These are phyloP conservation scores for Saguinus midas DNA, from an alignment of 2,113 vertebrate genomes.

Conservation along the genomic window DNA sequence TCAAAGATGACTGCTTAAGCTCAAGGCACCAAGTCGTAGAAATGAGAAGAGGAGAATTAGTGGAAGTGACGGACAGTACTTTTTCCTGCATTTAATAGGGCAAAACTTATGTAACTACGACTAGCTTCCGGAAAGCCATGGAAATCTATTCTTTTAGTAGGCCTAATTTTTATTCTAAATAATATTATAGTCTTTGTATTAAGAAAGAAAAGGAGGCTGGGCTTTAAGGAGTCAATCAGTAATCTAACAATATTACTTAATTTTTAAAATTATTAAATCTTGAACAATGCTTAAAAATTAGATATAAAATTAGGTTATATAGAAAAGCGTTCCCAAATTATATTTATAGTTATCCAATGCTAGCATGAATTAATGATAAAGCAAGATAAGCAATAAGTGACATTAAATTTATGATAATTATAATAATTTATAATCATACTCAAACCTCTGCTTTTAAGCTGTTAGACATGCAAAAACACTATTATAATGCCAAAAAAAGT, in stretches of 20 bases:
- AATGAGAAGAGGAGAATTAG: not conserved
- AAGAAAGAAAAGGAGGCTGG: not conserved
- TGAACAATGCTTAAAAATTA: not conserved
- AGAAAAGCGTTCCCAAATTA: not conserved
- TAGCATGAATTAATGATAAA: slow-evolving; percentile 3
- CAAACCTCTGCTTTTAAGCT: slow-evolving; percentile 16
- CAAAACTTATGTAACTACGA: not conserved
- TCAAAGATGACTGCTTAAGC: not conserved
- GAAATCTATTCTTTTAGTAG: not conserved
- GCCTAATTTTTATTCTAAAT: not conserved
- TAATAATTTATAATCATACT: slow-evolving; percentile 30
- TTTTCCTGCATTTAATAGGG: not conserved
- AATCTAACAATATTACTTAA: not conserved
- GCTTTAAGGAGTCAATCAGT: not conserved
- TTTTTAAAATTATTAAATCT: slow-evolving; percentile 19
- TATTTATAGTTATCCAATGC: not conserved
- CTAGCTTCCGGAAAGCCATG: not conserved
- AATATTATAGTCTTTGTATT: not conserved
- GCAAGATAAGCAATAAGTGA: not conserved
- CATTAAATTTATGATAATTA: slow-evolving; percentile 37
- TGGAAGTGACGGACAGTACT: not conserved
- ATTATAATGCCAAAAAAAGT: slow-evolving; percentile 40
- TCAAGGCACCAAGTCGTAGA: not conserved
- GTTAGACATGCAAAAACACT: slow-evolving; percentile 37
- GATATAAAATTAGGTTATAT: not conserved